Evolutionary conservation across 2,797 vertebrate genomes (phyloP).

Genomic region (Pangasius macronema): DNA sequence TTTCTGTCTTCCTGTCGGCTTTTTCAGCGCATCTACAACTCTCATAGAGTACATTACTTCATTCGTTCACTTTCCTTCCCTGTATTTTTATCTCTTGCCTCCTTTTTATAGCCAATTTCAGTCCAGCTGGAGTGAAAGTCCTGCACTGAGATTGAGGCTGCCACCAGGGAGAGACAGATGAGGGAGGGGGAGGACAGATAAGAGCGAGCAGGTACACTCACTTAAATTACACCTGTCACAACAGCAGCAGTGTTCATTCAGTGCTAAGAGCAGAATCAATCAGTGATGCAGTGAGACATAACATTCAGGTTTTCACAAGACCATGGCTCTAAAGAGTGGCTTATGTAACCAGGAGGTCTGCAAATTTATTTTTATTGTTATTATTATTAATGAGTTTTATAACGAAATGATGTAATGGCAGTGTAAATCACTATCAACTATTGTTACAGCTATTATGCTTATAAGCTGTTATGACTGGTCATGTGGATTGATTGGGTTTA

Average conservation of each 20-base stretch:
- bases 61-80: background rate
- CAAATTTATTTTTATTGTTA: background rate
- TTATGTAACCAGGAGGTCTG: background rate
- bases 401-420: background rate
- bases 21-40: background rate
- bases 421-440: background rate
- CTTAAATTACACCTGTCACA: background rate
- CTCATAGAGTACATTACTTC: background rate
- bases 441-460: background rate
- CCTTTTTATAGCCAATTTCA: conserved; percentile 41
- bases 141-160: conserved; percentile 38
- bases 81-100: background rate
- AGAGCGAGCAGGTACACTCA: background rate
- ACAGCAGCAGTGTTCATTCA: background rate
- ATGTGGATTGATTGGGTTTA: background rate
- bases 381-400: background rate
- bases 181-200: background rate
- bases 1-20: background rate
- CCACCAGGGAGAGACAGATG: background rate
- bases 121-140: conserved; percentile 58
- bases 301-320: background rate
- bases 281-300: background rate
- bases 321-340: background rate
- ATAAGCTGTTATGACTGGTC: background rate
- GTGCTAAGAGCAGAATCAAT: background rate